Conservation (phyloP, 2,113 vertebrate species). For the Spea bombifrons region DNA sequence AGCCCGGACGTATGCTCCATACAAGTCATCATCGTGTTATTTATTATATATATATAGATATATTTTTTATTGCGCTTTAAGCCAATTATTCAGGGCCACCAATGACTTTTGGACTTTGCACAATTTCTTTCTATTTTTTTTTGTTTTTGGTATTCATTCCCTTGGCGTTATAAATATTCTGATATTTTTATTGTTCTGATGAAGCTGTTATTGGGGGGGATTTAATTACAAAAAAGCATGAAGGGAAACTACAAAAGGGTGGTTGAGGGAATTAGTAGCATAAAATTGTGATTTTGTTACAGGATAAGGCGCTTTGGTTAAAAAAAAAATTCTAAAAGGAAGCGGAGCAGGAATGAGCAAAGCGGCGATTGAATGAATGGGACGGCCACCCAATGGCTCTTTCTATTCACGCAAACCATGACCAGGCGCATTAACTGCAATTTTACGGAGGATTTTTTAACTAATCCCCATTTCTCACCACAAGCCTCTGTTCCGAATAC, state of each 20-base stretch:
- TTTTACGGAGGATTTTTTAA: conserved; percentile 59
- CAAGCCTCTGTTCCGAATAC: neutral
- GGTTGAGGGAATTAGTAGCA: conserved; percentile 35
- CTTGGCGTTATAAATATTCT: neutral
- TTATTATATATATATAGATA: too few species aligned
- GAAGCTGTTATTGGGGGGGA: neutral
- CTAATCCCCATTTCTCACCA: conserved; percentile 42
- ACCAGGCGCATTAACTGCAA: conserved; percentile 56
- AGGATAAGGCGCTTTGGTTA: neutral
- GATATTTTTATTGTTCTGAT: conserved; percentile 15
- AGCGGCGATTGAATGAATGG: conserved; percentile 5
- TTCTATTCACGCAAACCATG: conserved; percentile 53
- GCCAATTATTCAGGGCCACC: too few species aligned
- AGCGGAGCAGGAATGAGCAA: neutral
- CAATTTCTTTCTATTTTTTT: too few species aligned
- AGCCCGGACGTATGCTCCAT: too few species aligned
- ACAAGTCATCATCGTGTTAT: too few species aligned
- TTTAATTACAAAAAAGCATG: conserved; percentile 3
- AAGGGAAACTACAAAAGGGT: conserved; percentile 16
- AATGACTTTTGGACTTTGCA: too few species aligned
- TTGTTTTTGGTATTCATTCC: too few species aligned
- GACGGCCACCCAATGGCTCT: conserved; percentile 1
- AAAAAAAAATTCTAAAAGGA: neutral
- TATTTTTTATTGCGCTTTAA: too few species aligned
- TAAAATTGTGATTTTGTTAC: conserved; percentile 20